phyloP scores from a whole-genome alignment of 2,888 invertebrate genomes.

The Venusia cambrica region DNA sequence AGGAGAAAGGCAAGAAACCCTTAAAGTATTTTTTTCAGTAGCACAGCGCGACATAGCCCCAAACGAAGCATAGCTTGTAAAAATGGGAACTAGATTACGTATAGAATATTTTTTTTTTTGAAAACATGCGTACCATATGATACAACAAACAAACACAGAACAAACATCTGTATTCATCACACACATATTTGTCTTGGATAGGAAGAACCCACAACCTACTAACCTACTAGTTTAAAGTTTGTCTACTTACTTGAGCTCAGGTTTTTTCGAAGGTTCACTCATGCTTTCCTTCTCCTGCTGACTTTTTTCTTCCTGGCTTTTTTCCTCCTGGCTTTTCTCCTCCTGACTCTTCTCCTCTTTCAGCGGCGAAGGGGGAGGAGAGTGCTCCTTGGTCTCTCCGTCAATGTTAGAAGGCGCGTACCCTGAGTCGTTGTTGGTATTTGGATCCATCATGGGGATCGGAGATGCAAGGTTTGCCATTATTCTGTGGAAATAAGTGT shows the following conservation, averaged over 20 bases:
- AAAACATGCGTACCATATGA: too few species aligned
- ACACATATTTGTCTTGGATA: too few species aligned
- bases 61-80: too few species aligned
- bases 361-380: slow-evolving; percentile 73
- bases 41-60: too few species aligned
- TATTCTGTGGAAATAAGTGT: slow-evolving; percentile 48
- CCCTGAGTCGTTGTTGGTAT: slow-evolving; percentile 92
- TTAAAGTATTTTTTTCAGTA: too few species aligned
- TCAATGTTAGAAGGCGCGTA: slow-evolving; percentile 86
- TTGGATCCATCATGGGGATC: slow-evolving; percentile 85
- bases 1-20: too few species aligned
- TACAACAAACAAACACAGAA: too few species aligned
- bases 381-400: slow-evolving; percentile 80
- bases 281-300: slow-evolving; percentile 40
- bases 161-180: too few species aligned
- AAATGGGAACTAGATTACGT: too few species aligned
- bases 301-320: slow-evolving; percentile 39
- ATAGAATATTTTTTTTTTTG: too few species aligned
- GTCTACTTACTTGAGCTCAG: slow-evolving; percentile 71
- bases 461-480: slow-evolving; percentile 79
- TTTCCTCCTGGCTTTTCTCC: slow-evolving; percentile 34
- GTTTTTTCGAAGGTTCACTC: slow-evolving; percentile 52
- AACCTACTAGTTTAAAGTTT: too few species aligned
- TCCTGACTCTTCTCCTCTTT: slow-evolving; percentile 43
- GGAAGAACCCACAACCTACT: too few species aligned